Percentiles rank a stretch among this genome's conserved stretches.
These are phyloP conservation scores for Drosophila helvetica DNA, from an alignment of 2,888 invertebrate species.

Conservation along the genomic window DNA sequence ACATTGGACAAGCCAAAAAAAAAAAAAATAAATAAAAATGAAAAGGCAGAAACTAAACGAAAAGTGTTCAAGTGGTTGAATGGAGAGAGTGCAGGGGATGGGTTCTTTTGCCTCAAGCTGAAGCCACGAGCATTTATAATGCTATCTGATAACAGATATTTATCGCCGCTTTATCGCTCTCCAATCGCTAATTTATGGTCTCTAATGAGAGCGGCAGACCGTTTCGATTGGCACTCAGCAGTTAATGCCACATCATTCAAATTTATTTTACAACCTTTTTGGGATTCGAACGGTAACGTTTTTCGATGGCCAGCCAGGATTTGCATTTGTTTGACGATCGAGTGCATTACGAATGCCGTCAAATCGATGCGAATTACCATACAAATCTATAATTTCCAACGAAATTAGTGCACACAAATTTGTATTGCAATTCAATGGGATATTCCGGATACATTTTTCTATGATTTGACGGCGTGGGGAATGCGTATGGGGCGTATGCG, in stretches of 20 bases:
- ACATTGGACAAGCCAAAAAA: conserved; percentile 69
- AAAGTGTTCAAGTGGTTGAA: neutral
- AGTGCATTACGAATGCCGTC: conserved; percentile 30
- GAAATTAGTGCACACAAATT: conserved; percentile 76
- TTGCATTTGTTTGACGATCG: conserved; percentile 17
- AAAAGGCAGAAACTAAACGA: neutral
- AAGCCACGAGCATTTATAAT: neutral
- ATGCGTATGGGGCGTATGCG: conserved; percentile 63
- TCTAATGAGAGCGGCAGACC: conserved; percentile 3
- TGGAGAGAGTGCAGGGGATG: neutral
- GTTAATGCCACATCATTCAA: conserved; percentile 19
- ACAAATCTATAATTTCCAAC: conserved; percentile 74
- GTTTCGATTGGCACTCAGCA: conserved; percentile 12
- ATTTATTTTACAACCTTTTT: conserved; percentile 8
- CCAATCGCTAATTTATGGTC: conserved; percentile 4
- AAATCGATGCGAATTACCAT: conserved; percentile 59
- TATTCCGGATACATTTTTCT: conserved; percentile 37
- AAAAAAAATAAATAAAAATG: neutral
- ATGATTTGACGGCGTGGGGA: neutral
- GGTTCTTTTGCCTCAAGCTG: neutral
- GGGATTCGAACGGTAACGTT: neutral
- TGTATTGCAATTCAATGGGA: conserved; percentile 67
- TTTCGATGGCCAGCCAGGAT: conserved; percentile 2
- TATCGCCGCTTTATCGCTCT: neutral
- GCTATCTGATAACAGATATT: too few species aligned